Evolutionary conservation across 2,797 vertebrate genomes (phyloP), one percentile per base, ranked within the genome.

Genomic region (Centroberyx gerrardi): DNA sequence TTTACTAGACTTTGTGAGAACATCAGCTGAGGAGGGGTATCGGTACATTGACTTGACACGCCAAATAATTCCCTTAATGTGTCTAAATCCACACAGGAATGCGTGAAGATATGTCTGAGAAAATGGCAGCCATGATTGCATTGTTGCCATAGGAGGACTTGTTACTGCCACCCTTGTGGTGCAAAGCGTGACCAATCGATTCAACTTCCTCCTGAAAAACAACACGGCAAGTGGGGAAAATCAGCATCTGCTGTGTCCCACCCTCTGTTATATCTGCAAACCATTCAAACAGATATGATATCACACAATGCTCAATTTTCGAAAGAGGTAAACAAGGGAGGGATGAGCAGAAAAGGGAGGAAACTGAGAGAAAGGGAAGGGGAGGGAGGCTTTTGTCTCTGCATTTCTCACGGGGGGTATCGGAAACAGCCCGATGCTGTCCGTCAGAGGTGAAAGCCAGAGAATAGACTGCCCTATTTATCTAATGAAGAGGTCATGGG

Each of bases 121-220:
- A 88, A 90, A 90, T 70, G 82, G 71, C 81, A 85, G 81, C 78
- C 67, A 44, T 68, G 74, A 42, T 81, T 68, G 59, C 76, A 78
- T 76, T 73, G 75, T 73, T 86, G 84, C 84, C 88, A 82, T 66
- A 77, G 60, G 78, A 85, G 83, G 80, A 88, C 69, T 68, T 82
- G 85, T 85, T 86, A 88, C 82, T 78, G 62, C 75, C 77, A 62
- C 79, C 73, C 74, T 49, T 80, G 62, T 6, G 29, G 22, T 67
- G 80, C 70, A 65, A 85, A 90, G 87, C 82, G 87, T 89, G 89
- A 92, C 94, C 68, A 87, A 94, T 94, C 87, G 52, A 92, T 94
- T 91, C 49, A 68, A 85, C 74, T 88, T 90, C 74, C 85, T 84
- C 28, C 81, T 83, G 86, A 82, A 90, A 92, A 92, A 90, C 82